phyloP scores from a whole-genome alignment of 2,113 vertebrate species.

The Zosterops pallidus region DNA sequence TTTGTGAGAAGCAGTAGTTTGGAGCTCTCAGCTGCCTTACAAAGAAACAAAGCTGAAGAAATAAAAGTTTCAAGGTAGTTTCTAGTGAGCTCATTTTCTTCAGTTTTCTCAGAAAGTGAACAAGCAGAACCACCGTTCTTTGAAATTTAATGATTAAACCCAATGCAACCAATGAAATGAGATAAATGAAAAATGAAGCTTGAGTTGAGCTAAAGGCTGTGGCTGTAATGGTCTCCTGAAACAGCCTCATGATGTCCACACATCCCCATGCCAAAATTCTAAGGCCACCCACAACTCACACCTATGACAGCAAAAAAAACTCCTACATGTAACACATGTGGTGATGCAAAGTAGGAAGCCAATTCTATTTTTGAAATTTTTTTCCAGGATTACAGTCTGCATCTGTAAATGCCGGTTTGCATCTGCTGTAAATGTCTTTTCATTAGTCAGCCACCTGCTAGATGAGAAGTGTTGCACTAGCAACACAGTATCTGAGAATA shows the following conservation, averaged over 20 bases:
- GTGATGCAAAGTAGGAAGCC: background rate
- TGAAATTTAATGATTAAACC: background rate
- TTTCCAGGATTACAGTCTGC: background rate
- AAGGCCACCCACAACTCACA: background rate
- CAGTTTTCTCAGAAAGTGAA: background rate
- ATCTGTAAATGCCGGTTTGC: background rate
- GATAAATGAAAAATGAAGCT: background rate
- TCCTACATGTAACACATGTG: background rate
- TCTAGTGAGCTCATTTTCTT: slow-evolving; percentile 36
- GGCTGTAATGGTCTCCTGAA: background rate
- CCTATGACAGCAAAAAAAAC: background rate
- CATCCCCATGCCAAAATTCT: background rate
- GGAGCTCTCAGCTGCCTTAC: background rate
- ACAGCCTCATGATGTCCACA: background rate
- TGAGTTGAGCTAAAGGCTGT: background rate
- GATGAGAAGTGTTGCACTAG: slow-evolving; percentile 1
- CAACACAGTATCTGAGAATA: background rate
- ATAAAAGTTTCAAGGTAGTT: background rate
- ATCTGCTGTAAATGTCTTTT: slow-evolving; percentile 35
- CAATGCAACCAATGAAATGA: background rate
- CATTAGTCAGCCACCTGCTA: slow-evolving; percentile 41
- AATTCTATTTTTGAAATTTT: slow-evolving; percentile 24
- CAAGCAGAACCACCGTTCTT: background rate
- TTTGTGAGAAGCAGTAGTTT: background rate
- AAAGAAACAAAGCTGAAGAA: background rate